Evolutionary conservation across 2,113 vertebrate species (phyloP).

Genomic region (Scomber colias): DNA sequence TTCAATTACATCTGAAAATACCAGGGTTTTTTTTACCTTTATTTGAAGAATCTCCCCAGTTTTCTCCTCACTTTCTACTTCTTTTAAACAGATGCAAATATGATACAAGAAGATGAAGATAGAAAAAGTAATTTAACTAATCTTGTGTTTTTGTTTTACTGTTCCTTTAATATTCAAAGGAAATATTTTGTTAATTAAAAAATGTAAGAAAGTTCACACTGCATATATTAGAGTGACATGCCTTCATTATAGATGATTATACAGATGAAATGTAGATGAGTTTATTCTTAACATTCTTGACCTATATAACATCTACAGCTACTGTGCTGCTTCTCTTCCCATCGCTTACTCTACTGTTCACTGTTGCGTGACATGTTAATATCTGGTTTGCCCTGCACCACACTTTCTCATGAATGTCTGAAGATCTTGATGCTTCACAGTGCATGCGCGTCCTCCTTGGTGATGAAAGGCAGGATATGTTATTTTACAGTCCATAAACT

Average conservation of each 20-base stretch:
- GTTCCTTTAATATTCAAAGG: no score
- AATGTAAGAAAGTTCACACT: neutral
- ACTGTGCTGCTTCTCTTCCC: neutral
- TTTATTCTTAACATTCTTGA: constrained; percentile 14
- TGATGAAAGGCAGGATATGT: constrained; percentile 15
- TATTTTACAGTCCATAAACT: constrained; percentile 15
- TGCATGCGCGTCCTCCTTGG: neutral
- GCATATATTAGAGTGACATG: neutral
- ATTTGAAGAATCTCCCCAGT: no score
- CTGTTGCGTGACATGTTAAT: constrained; percentile 16
- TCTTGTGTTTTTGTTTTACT: no score
- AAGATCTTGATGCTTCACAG: constrained; percentile 27
- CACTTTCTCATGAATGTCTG: constrained; percentile 45
- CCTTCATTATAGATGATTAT: neutral
- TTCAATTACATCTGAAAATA: neutral
- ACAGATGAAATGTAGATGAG: neutral
- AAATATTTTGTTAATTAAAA: no score
- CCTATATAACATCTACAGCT: constrained; percentile 21
- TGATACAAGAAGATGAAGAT: no score
- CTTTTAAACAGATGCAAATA: no score
- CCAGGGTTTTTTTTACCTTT: no score
- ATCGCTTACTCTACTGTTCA: constrained; percentile 16
- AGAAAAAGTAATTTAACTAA: no score
- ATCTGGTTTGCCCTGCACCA: constrained; percentile 1
- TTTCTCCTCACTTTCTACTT: no score